These are phyloP conservation scores for Crotalus helleri DNA, from an alignment of 2,113 vertebrate genomes.

Conservation along the genomic window DNA sequence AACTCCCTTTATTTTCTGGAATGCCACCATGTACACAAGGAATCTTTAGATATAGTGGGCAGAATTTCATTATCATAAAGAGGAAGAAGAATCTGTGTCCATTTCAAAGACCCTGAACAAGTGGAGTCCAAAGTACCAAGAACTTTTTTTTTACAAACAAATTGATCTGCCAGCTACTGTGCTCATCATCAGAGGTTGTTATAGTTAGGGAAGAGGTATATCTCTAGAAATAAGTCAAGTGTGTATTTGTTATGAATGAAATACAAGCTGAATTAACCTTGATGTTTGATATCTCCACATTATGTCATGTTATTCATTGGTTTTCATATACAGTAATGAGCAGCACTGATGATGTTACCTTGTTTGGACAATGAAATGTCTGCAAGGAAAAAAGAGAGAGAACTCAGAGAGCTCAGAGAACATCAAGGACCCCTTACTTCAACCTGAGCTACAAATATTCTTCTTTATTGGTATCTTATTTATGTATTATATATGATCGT, in stretches of 20 bases:
- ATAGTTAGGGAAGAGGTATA: not conserved
- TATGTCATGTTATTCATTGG: not conserved
- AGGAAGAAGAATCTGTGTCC: not conserved
- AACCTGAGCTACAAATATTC: not conserved
- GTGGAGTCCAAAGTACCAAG: not conserved
- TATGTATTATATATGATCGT: not conserved
- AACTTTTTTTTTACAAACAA: not conserved
- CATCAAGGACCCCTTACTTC: not conserved
- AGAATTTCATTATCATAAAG: not conserved
- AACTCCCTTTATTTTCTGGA: not conserved
- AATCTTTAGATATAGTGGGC: not conserved
- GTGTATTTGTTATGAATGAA: not conserved
- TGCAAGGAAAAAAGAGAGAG: not conserved
- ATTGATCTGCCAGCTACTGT: not conserved
- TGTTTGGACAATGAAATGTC: not conserved
- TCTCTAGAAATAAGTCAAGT: not conserved
- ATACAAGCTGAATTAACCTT: not conserved
- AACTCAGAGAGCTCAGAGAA: not conserved
- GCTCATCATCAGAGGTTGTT: not conserved
- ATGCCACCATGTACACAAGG: not conserved
- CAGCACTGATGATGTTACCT: not conserved
- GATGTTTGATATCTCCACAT: not conserved
- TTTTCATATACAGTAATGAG: not conserved
- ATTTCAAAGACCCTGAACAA: not conserved
- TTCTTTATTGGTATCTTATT: not conserved